A percentile compares a stretch with the other conserved stretches of the same genome.
Evolutionary conservation across 2,888 invertebrate genomes (phyloP).

Genomic region (Tetragnatha montana): DNA sequence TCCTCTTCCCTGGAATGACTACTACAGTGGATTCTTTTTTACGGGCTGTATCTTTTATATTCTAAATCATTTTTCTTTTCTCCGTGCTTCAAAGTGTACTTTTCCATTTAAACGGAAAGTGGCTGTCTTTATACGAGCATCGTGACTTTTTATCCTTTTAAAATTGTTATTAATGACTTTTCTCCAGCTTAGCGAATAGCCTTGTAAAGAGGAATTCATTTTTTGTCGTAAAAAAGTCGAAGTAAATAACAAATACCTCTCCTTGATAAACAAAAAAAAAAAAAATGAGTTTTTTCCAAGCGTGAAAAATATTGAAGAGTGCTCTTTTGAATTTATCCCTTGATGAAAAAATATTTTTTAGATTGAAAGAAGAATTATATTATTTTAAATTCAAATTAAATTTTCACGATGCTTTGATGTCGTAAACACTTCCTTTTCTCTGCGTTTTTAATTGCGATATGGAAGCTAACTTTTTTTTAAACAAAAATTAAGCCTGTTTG

Average conservation of each 20-base stretch:
- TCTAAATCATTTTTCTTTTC: slow-evolving; percentile 35
- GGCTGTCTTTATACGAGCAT: not conserved
- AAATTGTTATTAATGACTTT: slow-evolving; percentile 58
- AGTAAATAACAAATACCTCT: not conserved
- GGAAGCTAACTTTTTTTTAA: too few relatives aligned
- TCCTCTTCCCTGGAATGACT: not conserved
- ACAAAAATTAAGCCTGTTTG: too few relatives aligned
- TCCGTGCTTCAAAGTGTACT: slow-evolving; percentile 5
- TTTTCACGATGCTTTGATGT: too few relatives aligned
- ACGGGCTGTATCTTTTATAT: slow-evolving; percentile 22
- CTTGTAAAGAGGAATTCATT: slow-evolving; percentile 44
- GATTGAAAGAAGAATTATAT: not conserved
- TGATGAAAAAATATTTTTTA: not conserved
- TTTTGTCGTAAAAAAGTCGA: slow-evolving; percentile 3
- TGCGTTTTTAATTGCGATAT: too few relatives aligned
- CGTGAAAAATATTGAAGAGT: not conserved
- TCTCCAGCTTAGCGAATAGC: slow-evolving; percentile 16
- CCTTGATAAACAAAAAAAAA: not conserved
- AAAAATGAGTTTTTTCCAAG: not conserved
- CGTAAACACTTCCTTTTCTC: too few relatives aligned
- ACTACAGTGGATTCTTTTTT: slow-evolving; percentile 1
- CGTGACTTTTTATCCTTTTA: not conserved
- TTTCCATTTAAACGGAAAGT: slow-evolving; percentile 59
- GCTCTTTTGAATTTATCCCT: not conserved
- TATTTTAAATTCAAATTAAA: not conserved